Evolutionary conservation across 1,140 invertebrate species (phyloP), one percentile per base, ranked within the genome.

Genomic region (Pygmarrhopalites habei): DNA sequence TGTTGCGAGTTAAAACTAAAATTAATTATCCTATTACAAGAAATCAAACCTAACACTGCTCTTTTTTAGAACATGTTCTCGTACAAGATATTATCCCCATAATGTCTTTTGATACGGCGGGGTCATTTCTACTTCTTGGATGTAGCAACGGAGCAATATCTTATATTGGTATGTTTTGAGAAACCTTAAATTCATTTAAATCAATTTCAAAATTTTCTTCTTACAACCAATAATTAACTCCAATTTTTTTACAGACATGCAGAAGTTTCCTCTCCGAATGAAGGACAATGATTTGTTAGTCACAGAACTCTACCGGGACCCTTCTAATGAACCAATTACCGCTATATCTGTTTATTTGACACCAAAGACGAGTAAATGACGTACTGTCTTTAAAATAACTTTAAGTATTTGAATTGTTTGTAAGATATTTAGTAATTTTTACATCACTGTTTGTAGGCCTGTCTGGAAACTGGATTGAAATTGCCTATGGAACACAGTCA

Each of bases 381-480:
- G 26, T n/a, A 39, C 10, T 39, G 7, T 39, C 10, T 17, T 39
- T 17, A 26, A 17, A 55, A 29, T 29, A 32, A 25, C 47, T 10
- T 29, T 12, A 49, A 32, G 4, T 51, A 35, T 28, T 12, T 56
- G 7, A 2, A n/a, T 55, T 56, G n/a, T 23, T 23, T 65, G 23
- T 10, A 19, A 49, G 5, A 49, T 7, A 49, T 23, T 12, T 49
- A 10, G 10, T 7, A 49, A 49, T 12, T 49, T 23, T 49, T 3
- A 51, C 29, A 32, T 4, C 39, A 58, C 67, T 72, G 70, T 63
- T 77, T 75, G 32, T 73, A 93, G 92, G 90, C 82, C 79, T 96
- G 35, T 94, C 90, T 79, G 94, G 94, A 28, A 98, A 98, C 78
- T 98, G 94, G 94, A 95, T 98, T 73, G 95, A 99, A 81, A 98